phyloP scores from a whole-genome alignment of 2,113 vertebrate species.

The Ictalurus punctatus region DNA sequence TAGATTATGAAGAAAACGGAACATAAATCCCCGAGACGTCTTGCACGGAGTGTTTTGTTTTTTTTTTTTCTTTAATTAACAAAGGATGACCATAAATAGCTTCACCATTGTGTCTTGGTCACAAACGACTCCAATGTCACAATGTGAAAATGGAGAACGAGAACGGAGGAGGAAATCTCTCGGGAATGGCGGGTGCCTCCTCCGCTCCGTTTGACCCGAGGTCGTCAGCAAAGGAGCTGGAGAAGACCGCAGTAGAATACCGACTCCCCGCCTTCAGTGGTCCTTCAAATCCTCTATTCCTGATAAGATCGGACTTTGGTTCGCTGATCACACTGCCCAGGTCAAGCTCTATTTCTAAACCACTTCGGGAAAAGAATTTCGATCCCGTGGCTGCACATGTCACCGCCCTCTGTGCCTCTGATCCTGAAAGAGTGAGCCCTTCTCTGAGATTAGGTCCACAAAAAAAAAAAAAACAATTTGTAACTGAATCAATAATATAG shows the following conservation, averaged over 20 bases:
- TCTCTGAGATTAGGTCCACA: background rate
- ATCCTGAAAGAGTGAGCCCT: background rate
- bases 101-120: background rate
- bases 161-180: background rate
- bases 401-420: no score
- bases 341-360: conserved; percentile 4
- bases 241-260: background rate
- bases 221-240: background rate
- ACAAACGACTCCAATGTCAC: background rate
- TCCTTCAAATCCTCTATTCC: conserved; percentile 18
- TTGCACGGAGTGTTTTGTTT: background rate
- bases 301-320: conserved; percentile 1
- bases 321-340: background rate
- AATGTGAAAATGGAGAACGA: background rate
- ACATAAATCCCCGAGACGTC: background rate
- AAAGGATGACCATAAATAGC: background rate
- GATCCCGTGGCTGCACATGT: conserved; percentile 19
- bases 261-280: background rate
- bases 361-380: background rate
- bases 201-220: conserved; percentile 16
- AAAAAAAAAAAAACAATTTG: background rate
- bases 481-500: background rate
- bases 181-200: conserved; percentile 5
- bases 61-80: background rate
- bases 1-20: background rate